Base-by-base conservation (phyloP, 1,140 invertebrate species). In the Lithobius niger region DNA sequence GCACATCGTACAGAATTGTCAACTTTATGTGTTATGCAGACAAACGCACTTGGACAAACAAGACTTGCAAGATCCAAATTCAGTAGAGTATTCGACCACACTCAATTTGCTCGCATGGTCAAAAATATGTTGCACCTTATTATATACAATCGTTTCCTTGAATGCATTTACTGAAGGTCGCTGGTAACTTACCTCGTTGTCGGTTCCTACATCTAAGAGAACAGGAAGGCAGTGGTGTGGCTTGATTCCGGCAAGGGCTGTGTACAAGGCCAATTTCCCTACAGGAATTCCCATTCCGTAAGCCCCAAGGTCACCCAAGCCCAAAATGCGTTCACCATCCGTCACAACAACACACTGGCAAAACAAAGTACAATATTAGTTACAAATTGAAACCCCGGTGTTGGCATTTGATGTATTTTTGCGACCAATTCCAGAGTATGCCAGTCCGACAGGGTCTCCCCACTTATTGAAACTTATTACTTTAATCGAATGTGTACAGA, bases 251-350 rank as follows among this genome's bases (percentile, higher is more conserved):
- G 88, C 91, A 47, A 97, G 69, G 0, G 89, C 92, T 0, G 92
- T 94, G 67, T 97, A 97, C 4, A 97, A 71, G 2, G 90, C 80
- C 51, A 97, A 72, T 73, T 97, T 97, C 42, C 93, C 93, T 15
- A 96, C 86, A 18, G 91, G 91, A 62, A 97, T 97, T 48, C 92
- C 93, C 86, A 94, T 94, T 2, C 93, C 93, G 66, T 88, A 91
- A 3, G 89, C 88, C 3, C 93, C 93, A 21, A 95, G 76, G 69
- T 97, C 93, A 19, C 93, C 93, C 24, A 97, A 73, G 65, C 93
- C 93, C 56, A 97, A 72, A 62, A 97, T 96, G 28, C 93, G 74
- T 63, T 97, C 93, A 10, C 93, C 93, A 66, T 97, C 93, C 0
- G 93, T 97, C 3, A 97, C 90, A 40, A 90, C 88, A 65, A 96